phyloP scores from a whole-genome alignment of 2,113 vertebrate species.

The Kryptolebias marmoratus region DNA sequence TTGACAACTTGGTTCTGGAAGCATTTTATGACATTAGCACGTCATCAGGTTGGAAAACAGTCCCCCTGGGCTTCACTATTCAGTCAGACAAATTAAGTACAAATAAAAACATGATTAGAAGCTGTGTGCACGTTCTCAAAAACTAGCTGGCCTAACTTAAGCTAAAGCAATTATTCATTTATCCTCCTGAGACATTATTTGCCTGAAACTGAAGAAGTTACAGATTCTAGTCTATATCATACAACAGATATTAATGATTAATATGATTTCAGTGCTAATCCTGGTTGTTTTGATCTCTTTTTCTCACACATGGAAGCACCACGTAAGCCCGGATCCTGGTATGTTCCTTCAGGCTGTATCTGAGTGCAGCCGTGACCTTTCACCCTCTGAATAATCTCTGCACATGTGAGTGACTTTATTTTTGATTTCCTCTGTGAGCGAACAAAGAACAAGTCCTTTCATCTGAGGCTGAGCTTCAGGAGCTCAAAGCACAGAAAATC shows the following conservation, averaged over 20 bases:
- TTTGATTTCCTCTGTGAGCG: constrained; percentile 68
- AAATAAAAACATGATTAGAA: too few relatives aligned
- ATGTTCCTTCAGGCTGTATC: constrained; percentile 28
- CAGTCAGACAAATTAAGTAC: too few relatives aligned
- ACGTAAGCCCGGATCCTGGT: constrained; percentile 3
- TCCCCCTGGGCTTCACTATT: too few relatives aligned
- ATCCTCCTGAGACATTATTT: not conserved
- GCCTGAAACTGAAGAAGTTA: not conserved
- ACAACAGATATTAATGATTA: not conserved
- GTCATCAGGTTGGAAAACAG: not conserved
- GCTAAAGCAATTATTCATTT: too few relatives aligned
- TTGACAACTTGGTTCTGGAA: not conserved
- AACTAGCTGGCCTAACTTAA: too few relatives aligned
- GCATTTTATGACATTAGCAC: not conserved
- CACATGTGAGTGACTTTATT: constrained; percentile 66
- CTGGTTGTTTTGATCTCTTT: not conserved
- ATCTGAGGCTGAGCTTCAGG: constrained; percentile 44
- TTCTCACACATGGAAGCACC: constrained; percentile 27
- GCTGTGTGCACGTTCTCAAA: too few relatives aligned
- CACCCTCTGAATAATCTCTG: constrained; percentile 44
- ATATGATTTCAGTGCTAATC: not conserved
- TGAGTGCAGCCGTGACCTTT: constrained; percentile 44
- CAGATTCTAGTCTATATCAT: not conserved
- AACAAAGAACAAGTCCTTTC: constrained; percentile 45
- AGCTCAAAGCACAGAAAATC: constrained; percentile 38